A percentile compares a stretch with the other conserved stretches of the same genome.
Conservation (phyloP, 2,113 vertebrate genomes). For the Atlantisia rogersi region DNA sequence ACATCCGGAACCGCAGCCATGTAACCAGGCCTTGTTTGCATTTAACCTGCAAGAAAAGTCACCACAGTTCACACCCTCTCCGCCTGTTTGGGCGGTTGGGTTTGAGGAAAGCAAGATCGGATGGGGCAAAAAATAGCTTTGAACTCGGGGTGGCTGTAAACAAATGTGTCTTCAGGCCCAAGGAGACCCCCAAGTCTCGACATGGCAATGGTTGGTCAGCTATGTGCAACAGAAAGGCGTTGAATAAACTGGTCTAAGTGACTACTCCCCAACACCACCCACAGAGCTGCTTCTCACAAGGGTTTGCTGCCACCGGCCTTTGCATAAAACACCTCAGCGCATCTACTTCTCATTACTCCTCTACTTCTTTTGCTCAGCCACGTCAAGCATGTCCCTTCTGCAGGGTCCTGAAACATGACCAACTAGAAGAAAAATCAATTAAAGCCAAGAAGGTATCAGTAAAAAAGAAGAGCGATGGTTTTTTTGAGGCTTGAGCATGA, state of each 20-base stretch:
- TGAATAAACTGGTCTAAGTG: neutral
- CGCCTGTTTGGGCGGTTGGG: neutral
- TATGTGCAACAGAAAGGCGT: rapidly evolving
- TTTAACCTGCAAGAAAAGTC: neutral
- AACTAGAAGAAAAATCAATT: neutral
- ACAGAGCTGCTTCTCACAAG: neutral
- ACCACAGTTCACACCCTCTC: rapidly evolving
- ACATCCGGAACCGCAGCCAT: neutral
- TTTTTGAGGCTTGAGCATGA: slow-evolving; percentile 1
- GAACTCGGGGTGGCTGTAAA: neutral
- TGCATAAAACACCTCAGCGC: neutral
- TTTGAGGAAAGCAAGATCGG: neutral
- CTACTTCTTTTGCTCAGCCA: neutral
- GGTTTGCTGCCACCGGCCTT: neutral
- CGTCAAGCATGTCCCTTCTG: neutral
- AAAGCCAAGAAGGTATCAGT: neutral
- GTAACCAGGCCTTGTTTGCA: rapidly evolving
- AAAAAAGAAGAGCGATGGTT: neutral
- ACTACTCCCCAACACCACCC: neutral
- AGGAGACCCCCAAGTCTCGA: neutral
- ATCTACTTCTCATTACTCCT: neutral
- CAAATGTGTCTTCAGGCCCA: neutral
- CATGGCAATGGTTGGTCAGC: neutral
- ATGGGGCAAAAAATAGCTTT: neutral
- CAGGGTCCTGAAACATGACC: neutral